Evolutionary conservation across 2,888 invertebrate genomes (phyloP).

Genomic region (Drosophila tanythrix): DNA sequence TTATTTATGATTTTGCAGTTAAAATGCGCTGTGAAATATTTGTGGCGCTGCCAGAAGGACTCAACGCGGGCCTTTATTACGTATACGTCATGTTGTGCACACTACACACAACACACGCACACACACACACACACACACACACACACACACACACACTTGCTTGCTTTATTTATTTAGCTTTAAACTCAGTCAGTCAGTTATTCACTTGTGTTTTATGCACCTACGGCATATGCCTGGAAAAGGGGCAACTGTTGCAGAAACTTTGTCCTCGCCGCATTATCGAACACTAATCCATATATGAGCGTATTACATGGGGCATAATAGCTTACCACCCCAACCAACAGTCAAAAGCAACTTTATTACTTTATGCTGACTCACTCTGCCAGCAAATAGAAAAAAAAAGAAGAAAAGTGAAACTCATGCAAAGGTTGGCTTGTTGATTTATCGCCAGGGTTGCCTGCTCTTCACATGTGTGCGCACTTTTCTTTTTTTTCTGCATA

Average conservation of each 20-base stretch:
- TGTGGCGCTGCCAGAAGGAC: constrained; percentile 39
- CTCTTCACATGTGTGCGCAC: constrained; percentile 54
- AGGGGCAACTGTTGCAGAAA: constrained; percentile 43
- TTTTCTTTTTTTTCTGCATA: constrained; percentile 26
- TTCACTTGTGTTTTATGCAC: constrained; percentile 30
- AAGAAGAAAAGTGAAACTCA: constrained; percentile 56
- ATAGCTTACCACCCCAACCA: constrained; percentile 35
- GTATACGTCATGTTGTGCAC: constrained; percentile 63
- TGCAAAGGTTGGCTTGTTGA: constrained; percentile 79
- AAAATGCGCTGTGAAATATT: constrained; percentile 74
- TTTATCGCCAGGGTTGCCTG: constrained; percentile 59
- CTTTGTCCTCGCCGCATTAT: constrained; percentile 48
- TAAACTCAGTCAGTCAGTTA: constrained; percentile 37
- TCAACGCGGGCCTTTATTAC: constrained; percentile 46
- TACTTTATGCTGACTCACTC: constrained; percentile 74
- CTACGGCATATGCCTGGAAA: constrained; percentile 38
- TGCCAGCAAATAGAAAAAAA: constrained; percentile 24
- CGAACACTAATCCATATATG: constrained; percentile 74
- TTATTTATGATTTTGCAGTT: constrained; percentile 80
- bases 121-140: too few relatives aligned
- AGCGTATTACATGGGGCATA: constrained; percentile 59
- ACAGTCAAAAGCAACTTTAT: constrained; percentile 52
- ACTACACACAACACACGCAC: constrained; percentile 11
- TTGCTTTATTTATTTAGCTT: constrained; percentile 48
- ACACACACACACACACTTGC: constrained; percentile 11